Base-by-base conservation (phyloP, 2,888 invertebrate species). In the Polydrusus pterygomalis region DNA sequence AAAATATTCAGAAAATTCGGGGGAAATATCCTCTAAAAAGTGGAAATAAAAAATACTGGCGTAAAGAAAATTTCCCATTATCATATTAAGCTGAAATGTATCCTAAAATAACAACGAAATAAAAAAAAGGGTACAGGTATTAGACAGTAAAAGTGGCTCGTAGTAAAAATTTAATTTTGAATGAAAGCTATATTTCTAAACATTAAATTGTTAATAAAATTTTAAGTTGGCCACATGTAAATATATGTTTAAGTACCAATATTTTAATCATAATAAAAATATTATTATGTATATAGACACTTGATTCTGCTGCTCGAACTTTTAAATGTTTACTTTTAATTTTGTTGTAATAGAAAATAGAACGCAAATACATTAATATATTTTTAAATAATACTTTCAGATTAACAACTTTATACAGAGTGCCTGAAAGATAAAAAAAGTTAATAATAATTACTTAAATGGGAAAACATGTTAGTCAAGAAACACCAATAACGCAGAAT, bases 51-150 rank as follows among this genome's bases (percentile, higher is more conserved):
- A 43, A 43, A 13, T 1, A 13, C 13, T 0, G 43, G n/a, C 43
- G 43, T 43, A 43, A 43, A 43, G n/a, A 49, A 49, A 49, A 17
- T n/a, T 49, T 49, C 18, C 17, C 17, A 49, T 49, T 49, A 49
- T 49, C 49, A 15, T 49, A 49, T 15, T 49, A 49, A 49, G 49
- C n/a, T 49, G 0, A 10, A 18, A 7, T 49, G 18, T 7, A 17
- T 49, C n/a, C 15, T 49, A 43, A 13, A 43, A 43, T 49, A 17
- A 49, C 13, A 2, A 0, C 45, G 15, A 15, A 45, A 45, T 49
- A 49, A n/a, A 49, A 49, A 47, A 49, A 43, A 13, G 43, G 43
- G 43, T 13, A 13, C 43, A n/a, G 9, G 43, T n/a, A 43, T n/a
- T 43, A n/a, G n/a, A 43, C 10, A n/a, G 10, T 43, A 43, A 43